Base-by-base conservation (phyloP, 2,797 vertebrate genomes). In the Onychomys leucogaster region DNA sequence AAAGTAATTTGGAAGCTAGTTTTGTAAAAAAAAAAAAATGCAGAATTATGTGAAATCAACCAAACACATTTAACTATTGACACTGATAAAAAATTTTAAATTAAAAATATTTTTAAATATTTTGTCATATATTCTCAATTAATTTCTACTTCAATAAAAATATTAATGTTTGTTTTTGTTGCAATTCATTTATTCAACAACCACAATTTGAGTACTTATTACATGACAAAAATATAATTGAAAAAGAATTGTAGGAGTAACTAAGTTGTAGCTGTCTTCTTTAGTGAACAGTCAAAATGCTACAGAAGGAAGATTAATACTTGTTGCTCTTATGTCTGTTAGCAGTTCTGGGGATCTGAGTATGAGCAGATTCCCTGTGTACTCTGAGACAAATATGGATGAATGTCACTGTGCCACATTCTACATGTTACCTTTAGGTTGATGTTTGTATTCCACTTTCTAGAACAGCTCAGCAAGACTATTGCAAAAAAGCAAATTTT, bases 11-110 rank as follows among this genome's bases (percentile, higher is more conserved):
- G 6, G 16, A 94, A 91, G 82, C 16, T 75, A 83, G 0, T 75
- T 91, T 43, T 73, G 46, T 73, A 32, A 92, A 32, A 92, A 96
- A 85, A 49, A 29, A 12, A 94, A 83, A 3, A 76, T 69, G 34
- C 8, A 1, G 82, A 88, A 43, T 75, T 61, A 55, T 59, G 23
- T 91, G 16, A 55, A 91, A 76, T 55, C 6, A 55, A 2, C 25
- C 87, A 34, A 12, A 13, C 1, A n/a, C 46, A 37, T 86, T 25
- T 37, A 16, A 69, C 37, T 57, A 90, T 14, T 55, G 43, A 43
- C 7, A 63, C 23, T 75, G 32, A 87, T 52, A 61, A 90, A 80
- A 61, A 5, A 0, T 27, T 77, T 76, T 19, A 52, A 71, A 37
- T 29, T 13, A 80, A 71, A 77, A 34, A 6, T 43, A 41, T 0